Base-by-base conservation (phyloP, 2,113 vertebrate genomes). In the Embiotoca jacksoni region DNA sequence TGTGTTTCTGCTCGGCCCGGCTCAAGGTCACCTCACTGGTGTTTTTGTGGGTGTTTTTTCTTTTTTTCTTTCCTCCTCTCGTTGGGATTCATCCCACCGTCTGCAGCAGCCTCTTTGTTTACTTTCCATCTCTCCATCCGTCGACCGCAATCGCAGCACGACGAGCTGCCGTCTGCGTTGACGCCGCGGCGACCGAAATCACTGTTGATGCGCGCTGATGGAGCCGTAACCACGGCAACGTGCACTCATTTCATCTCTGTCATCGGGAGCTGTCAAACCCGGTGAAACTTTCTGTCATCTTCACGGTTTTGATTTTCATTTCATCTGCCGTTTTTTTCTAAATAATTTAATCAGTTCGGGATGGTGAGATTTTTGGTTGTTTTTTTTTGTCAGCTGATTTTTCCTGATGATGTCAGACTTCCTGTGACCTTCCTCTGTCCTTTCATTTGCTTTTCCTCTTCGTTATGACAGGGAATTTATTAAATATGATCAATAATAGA, bases 381-480 rank as follows among this genome's bases (percentile, higher is more conserved):
- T 23, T 23, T 23, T 23, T 23, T 23, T 23, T 23, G 23, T 23
- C 23, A 23, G 23, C 23, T 23, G 23, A 23, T 23, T 23, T 23
- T 23, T 23, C 23, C 23, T 72, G 72, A 47, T 33, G 61, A 39
- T 30, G 61, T 72, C 41, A 65, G 10, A 2, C 35, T n/a, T 16
- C 46, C 13, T 1, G 16, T 44, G 10, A 78, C 78, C 75, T 78
- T 78, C 64, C 8, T 3, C 14, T 1, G 49, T 64, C 55, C 74
- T 52, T 31, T 49, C 33, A 70, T 85, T 74, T 78, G 58, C 74
- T 78, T 81, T 30, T 35, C 23, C 50, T 72, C 63, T 63, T 82
- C 71, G 72, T 70, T 62, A 73, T 14, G 35, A 68, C 14, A 0
- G n/a, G 65, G 67, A 61, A 66, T 83, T 65, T 71, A 74, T 71